These are phyloP conservation scores for Tenrec ecaudatus DNA, from an alignment of 2,113 vertebrate species.

Conservation along the genomic window DNA sequence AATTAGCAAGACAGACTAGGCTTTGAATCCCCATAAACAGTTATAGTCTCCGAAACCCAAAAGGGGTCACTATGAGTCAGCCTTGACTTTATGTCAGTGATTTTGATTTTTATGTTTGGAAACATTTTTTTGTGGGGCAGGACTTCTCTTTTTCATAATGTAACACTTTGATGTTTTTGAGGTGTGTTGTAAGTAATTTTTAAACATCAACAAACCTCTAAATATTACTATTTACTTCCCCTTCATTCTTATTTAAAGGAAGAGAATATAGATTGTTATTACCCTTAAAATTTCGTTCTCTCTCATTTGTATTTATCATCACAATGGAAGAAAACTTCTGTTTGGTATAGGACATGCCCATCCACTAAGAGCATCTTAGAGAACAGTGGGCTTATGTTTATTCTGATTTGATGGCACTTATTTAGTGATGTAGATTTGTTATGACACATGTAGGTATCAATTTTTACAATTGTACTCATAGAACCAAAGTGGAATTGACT, in stretches of 20 bases:
- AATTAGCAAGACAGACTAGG: background rate
- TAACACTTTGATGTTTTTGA: background rate
- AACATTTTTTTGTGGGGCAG: constrained; percentile 4
- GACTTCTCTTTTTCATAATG: background rate
- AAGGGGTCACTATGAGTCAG: too few relatives aligned
- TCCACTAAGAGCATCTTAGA: background rate
- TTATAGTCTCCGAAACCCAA: too few relatives aligned
- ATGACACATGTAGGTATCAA: background rate
- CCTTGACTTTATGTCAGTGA: too few relatives aligned
- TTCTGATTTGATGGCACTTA: background rate
- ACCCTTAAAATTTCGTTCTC: background rate
- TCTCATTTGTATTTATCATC: background rate
- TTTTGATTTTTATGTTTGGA: background rate
- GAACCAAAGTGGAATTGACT: constrained; percentile 30
- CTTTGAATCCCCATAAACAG: too few relatives aligned
- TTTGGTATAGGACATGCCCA: background rate
- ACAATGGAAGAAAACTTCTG: constrained; percentile 3
- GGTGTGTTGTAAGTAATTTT: background rate
- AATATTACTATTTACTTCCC: background rate
- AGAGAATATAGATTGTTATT: background rate
- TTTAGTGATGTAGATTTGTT: background rate
- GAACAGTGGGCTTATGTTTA: background rate
- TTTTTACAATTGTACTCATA: background rate
- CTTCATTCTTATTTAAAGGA: background rate
- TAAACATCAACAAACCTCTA: background rate